Percentiles rank a stretch among this genome's conserved stretches.
Conservation (phyloP, 2,888 invertebrate genomes). For the Hybos culiciformis region DNA sequence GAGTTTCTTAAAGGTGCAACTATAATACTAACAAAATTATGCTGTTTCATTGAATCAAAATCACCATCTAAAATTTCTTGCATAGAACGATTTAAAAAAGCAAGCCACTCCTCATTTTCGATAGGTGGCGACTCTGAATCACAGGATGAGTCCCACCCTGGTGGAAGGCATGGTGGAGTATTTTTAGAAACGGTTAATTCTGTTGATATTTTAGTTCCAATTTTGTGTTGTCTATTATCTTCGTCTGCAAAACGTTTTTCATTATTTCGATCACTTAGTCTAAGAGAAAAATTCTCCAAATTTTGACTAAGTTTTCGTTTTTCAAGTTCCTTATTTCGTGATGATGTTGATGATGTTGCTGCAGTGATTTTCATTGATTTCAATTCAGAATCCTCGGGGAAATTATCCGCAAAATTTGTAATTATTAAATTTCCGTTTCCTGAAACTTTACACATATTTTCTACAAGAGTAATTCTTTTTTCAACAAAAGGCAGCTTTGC, state of each 20-base stretch:
- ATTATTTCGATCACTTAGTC: conserved; percentile 24
- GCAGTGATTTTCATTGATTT: conserved; percentile 10
- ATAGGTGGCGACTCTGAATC: conserved; percentile 49
- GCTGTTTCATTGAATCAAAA: conserved; percentile 56
- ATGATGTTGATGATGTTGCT: conserved; percentile 5
- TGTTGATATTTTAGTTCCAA: conserved; percentile 18
- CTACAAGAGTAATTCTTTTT: not conserved
- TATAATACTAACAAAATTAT: conserved; percentile 49
- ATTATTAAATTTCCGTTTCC: conserved; percentile 34
- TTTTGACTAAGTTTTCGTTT: conserved; percentile 36
- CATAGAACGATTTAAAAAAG: conserved; percentile 66
- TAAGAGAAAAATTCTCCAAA: conserved; percentile 36
- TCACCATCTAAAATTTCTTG: conserved; percentile 72
- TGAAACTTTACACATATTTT: conserved; percentile 18
- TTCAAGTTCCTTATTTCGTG: conserved; percentile 27
- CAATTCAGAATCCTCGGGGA: conserved; percentile 26
- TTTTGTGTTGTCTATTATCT: conserved; percentile 2
- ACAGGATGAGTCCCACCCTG: conserved; percentile 37
- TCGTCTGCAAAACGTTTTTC: conserved; percentile 21
- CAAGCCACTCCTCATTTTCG: conserved; percentile 78
- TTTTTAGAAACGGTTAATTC: conserved; percentile 20
- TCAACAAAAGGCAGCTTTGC: not conserved
- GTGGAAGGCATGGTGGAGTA: conserved; percentile 29
- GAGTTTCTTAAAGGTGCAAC: conserved; percentile 51
- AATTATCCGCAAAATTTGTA: conserved; percentile 33